Evolutionary conservation across 37 sponge, comb jelly and placozoan genomes (phyloP), one percentile per base, ranked within the genome.

Genomic region (Cliona cf. orientalis): DNA sequence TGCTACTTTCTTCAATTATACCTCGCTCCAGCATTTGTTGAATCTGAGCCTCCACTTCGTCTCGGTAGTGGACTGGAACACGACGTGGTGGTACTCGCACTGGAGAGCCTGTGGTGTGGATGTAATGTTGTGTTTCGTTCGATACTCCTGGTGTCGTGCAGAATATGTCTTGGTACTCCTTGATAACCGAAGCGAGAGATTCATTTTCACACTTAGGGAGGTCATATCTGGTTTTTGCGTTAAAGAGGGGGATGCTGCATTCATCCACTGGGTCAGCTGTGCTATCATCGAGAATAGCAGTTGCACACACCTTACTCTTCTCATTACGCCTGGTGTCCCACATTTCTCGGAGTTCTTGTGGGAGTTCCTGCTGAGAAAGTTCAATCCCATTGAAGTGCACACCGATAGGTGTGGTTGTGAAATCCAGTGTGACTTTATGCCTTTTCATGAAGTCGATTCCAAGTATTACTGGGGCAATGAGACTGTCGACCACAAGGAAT

Each of bases 1-100:
- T 88, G 53, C 75, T 75, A 59, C 85, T 87, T 64, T 81, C 80
- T 31, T 69, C 72, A 11, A 89, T 89, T 45, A 88, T 89, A 1
- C 90, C 90, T 37, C 58, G 75, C 38, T 89, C 78, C 34, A 93
- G 67, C 86, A 89, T 81, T 42, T 69, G 62, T 31, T 78, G 34
- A 3, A 86, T 68, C 62, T 89, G 80, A 37, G 44, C 36, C 22
- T 84, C 61, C 9, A 87, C 75, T 53, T 92, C 84, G n/a, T 55
- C 64, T 43, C 84, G 45, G 33, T 74, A 83, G 42, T 91, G 80
- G 12, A 75, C 72, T 58, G 92, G 87, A 23, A 92, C 72, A 21
- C 80, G 62, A 3, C 80, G 58, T 19, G 88, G 81, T 39, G 79
- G 87, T 28, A 85, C 62, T 53, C 68, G 66, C 17, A 76, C 67